Base-by-base conservation (phyloP, 2,113 vertebrate genomes). In the Elachura formosa region DNA sequence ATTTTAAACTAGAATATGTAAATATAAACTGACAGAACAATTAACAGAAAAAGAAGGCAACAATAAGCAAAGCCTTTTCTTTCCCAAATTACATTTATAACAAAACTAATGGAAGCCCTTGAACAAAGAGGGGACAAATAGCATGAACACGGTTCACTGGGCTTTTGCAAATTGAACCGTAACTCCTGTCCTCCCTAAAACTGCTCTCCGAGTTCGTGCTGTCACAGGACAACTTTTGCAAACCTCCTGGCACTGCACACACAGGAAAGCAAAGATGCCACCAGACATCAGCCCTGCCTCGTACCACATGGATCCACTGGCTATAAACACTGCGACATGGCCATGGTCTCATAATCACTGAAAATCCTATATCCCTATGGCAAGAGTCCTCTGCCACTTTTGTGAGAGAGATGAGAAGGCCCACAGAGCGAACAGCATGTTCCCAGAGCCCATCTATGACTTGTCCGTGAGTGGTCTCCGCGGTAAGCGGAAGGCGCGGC, bases 1-100 rank as follows among this genome's bases (percentile, higher is more conserved):
- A n/a, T 49, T 91, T 89, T 82, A 67, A 93, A 74, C 9, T 18
- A 38, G 25, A 55, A 41, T 73, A 82, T 61, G 49, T 84, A 91
- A 94, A 93, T 78, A 72, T 54, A 82, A 93, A 66, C 58, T 43
- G 78, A 66, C 63, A 93, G 89, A 89, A 73, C 43, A 75, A 87
- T 73, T 82, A 87, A 40, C 73, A 87, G 56, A 67, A 93, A 67
- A 88, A 67, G 36, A 48, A 72, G 86, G 46, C 52, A 88, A 77
- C 55, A 84, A 88, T 71, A 25, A 87, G 66, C 23, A 7, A 75
- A 46, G 28, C 24, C 13, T 81, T 84, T 79, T 46, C 18, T 66
- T 62, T 59, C 41, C 74, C 36, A 46, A 75, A 64, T 62, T 46
- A 41, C 29, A 85, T 67, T 82, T 91, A 20, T 25, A 81, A 67